These are phyloP conservation scores for Rhamnusium bicolor DNA, from an alignment of 2,888 invertebrate species.

Conservation along the genomic window DNA sequence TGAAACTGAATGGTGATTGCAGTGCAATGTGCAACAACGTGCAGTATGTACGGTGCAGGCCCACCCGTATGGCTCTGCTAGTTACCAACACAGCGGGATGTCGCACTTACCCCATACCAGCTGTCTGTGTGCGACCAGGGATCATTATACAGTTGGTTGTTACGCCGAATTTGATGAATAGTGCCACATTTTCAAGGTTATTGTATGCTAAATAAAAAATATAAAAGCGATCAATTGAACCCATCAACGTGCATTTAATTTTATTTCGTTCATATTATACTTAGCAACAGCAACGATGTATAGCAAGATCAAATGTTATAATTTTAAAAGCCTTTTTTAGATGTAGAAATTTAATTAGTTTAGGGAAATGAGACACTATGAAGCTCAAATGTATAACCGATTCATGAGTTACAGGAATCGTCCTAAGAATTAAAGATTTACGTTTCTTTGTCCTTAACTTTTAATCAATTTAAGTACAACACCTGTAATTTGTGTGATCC, in stretches of 20 bases:
- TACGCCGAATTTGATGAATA: slow-evolving; percentile 4
- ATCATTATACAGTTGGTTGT: slow-evolving; percentile 30
- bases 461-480: no score
- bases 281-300: neutral
- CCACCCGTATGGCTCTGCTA: slow-evolving; percentile 44
- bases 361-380: no score
- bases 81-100: slow-evolving; percentile 48
- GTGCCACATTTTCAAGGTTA: slow-evolving; percentile 1
- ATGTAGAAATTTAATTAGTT: no score
- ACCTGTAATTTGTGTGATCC: no score
- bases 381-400: no score
- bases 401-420: no score
- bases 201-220: neutral
- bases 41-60: slow-evolving; percentile 32
- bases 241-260: neutral
- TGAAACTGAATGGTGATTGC: slow-evolving; percentile 19
- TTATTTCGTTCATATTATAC: neutral
- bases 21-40: neutral
- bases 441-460: no score
- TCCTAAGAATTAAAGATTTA: no score
- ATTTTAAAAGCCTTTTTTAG: no score
- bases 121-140: slow-evolving; percentile 40
- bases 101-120: slow-evolving; percentile 52
- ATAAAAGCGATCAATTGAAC: neutral
- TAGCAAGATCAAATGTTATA: no score